phyloP scores from a whole-genome alignment of 1,140 invertebrate genomes.

The Druon quercuslanigerum region DNA sequence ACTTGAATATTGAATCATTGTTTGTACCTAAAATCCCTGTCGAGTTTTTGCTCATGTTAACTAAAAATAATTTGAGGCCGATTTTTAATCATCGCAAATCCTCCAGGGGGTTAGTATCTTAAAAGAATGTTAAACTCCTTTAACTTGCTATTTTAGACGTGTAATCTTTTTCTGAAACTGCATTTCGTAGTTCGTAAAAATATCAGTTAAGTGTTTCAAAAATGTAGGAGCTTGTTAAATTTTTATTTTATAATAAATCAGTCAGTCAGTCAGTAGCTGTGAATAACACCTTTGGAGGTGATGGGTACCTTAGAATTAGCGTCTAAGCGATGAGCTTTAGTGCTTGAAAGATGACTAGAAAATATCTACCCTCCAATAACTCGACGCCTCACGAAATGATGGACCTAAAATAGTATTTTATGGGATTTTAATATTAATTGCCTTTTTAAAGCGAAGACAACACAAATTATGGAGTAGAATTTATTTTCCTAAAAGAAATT shows the following conservation, averaged over 20 bases:
- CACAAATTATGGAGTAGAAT: not conserved
- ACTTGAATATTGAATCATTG: too few relatives aligned
- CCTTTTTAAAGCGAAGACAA: not conserved
- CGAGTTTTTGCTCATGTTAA: too few relatives aligned
- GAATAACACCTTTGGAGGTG: not conserved
- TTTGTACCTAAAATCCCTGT: too few relatives aligned
- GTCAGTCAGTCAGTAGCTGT: not conserved
- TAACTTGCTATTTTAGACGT: too few relatives aligned
- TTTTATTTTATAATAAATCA: constrained; percentile 9
- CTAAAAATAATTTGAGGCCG: too few relatives aligned
- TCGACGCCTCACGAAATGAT: constrained; percentile 45
- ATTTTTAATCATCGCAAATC: too few relatives aligned
- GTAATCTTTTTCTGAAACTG: not conserved
- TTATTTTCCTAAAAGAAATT: not conserved
- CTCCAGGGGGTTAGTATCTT: too few relatives aligned
- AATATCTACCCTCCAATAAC: not conserved
- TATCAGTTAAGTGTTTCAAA: not conserved
- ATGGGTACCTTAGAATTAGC: constrained; percentile 31
- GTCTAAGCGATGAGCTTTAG: constrained; percentile 1
- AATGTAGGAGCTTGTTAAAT: constrained; percentile 9
- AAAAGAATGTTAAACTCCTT: too few relatives aligned
- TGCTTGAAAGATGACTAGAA: constrained; percentile 31
- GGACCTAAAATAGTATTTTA: not conserved
- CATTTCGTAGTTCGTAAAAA: constrained; percentile 13
- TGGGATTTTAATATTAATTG: not conserved